phyloP scores from a whole-genome alignment of 1,140 invertebrate genomes.

The Pectinophora gossypiella region DNA sequence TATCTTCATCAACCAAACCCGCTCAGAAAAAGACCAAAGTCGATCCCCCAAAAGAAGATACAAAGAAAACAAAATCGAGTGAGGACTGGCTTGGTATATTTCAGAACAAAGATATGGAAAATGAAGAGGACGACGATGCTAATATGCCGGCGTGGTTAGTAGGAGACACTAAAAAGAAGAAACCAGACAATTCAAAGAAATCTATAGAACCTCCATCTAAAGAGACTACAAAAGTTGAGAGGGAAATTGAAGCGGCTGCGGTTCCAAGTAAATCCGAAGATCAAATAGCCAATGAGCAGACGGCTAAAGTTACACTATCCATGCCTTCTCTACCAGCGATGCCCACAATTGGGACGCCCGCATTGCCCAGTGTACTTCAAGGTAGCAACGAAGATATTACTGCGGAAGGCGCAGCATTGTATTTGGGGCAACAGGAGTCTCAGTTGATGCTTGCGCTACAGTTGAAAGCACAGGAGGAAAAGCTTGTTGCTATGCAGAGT shows the following conservation, averaged over 20 bases:
- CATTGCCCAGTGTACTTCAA: conserved; percentile 12
- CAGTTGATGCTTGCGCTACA: conserved; percentile 70
- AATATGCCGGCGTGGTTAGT: conserved; percentile 59
- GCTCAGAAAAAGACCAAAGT: conserved; percentile 13
- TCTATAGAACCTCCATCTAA: conserved; percentile 1
- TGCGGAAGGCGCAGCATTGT: conserved; percentile 59
- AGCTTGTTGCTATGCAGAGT: conserved; percentile 66
- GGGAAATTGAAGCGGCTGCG: conserved; percentile 6
- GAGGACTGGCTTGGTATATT: conserved; percentile 69
- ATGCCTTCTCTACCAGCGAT: neutral
- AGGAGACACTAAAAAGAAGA: conserved; percentile 48
- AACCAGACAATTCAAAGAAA: conserved; percentile 15
- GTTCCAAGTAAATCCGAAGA: neutral
- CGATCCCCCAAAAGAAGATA: conserved; percentile 26
- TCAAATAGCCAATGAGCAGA: conserved; percentile 5
- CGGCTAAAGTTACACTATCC: neutral
- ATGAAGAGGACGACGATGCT: conserved; percentile 34
- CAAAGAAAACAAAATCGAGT: conserved; percentile 42
- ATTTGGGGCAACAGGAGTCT: conserved; percentile 69
- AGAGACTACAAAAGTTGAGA: conserved; percentile 17
- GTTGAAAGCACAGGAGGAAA: conserved; percentile 71
- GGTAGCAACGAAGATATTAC: conserved; percentile 48
- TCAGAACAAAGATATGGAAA: conserved; percentile 40
- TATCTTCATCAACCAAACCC: conserved; percentile 23
- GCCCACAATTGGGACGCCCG: neutral